phyloP scores from a whole-genome alignment of 53 echinoderm and acorn worm genomes.

The Luidia sarsii region DNA sequence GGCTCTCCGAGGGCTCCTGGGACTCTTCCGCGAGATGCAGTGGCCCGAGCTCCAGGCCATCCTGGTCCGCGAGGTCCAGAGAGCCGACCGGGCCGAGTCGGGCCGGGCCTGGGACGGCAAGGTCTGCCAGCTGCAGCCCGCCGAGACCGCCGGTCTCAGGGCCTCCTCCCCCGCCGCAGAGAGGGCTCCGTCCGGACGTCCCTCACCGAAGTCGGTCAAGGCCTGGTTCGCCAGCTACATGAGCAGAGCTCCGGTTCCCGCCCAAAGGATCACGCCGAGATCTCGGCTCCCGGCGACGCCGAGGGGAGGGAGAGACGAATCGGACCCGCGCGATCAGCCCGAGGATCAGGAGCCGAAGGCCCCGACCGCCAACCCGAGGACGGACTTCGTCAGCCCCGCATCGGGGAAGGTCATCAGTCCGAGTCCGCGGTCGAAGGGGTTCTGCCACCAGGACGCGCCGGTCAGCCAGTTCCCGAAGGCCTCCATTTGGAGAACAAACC shows the following conservation, averaged over 20 bases:
- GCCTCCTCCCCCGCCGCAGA: no score
- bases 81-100: background rate
- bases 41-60: conserved; percentile 28
- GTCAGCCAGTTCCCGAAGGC: background rate
- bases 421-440: background rate
- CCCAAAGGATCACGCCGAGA: no score
- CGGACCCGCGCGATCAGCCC: no score
- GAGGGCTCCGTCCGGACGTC: no score
- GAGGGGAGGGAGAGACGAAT: background rate
- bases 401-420: conserved; percentile 16
- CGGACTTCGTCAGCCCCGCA: background rate
- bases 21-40: conserved; percentile 27
- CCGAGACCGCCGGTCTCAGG: no score
- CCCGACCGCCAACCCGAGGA: background rate
- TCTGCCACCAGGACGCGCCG: conserved; percentile 11
- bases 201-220: no score
- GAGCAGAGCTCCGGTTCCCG: no score
- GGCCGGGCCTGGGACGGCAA: background rate
- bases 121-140: no score
- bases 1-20: conserved; percentile 32
- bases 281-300: background rate
- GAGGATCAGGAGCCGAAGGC: background rate
- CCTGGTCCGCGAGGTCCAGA: conserved; percentile 1
- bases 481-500: background rate
- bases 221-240: no score